Conservation (phyloP, 2,888 invertebrate genomes). For the Quadroppia sp. region DNA sequence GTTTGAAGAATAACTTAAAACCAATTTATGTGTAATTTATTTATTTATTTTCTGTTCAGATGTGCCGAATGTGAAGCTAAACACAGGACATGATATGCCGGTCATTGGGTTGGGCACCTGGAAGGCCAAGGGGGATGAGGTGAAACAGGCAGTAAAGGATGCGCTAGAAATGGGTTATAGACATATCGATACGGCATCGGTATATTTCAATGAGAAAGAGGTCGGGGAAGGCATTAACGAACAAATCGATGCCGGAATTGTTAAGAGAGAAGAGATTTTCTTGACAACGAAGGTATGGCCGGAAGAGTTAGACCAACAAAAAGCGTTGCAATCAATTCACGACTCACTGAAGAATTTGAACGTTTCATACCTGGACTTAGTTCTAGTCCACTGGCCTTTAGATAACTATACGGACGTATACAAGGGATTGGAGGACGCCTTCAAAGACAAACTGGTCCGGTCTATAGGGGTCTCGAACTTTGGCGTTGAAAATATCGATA, state of each 20-base stretch:
- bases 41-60: too few species aligned
- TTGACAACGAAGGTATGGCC: slow-evolving; percentile 63
- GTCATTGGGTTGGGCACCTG: slow-evolving; percentile 71
- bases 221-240: slow-evolving; percentile 52
- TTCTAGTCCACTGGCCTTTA: slow-evolving; percentile 67
- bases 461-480: slow-evolving; percentile 69
- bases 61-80: neutral
- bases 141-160: slow-evolving; percentile 49
- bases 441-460: slow-evolving; percentile 61
- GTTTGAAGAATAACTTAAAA: too few species aligned
- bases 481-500: slow-evolving; percentile 65
- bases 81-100: slow-evolving; percentile 53
- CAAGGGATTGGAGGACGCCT: slow-evolving; percentile 36
- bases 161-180: slow-evolving; percentile 52
- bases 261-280: slow-evolving; percentile 53
- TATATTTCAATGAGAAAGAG: slow-evolving; percentile 52
- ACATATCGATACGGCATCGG: slow-evolving; percentile 52
- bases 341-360: slow-evolving; percentile 1
- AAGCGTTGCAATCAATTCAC: neutral
- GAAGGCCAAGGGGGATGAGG: slow-evolving; percentile 61
- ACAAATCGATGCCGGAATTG: slow-evolving; percentile 49
- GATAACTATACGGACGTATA: neutral
- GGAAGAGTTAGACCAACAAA: neutral
- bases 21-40: too few species aligned
- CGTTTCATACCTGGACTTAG: slow-evolving; percentile 62